Evolutionary conservation across 2,113 vertebrate genomes (phyloP).

Genomic region (Bos taurus): ARS-UCD2.0 NC_037348.1:11537501-11538000

Average conservation of each 20-base stretch:
- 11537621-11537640: background rate
- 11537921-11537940: background rate
- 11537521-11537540: background rate
- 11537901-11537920: background rate
- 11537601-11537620: background rate
- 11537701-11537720: background rate
- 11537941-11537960: background rate
- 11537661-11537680: background rate
- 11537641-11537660: background rate
- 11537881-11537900: background rate
- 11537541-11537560: background rate
- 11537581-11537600: background rate
- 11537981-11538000: background rate
- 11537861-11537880: background rate
- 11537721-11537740: accelerated
- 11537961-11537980: background rate
- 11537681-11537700: background rate
- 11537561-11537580: background rate
- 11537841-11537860: background rate
- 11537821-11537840: background rate
- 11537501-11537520: background rate
- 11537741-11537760: background rate
- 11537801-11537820: background rate
- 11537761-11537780: background rate
- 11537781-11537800: background rate